Base-by-base conservation (phyloP, 64 coral and sea anemone species). In the Porites lutea region DNA sequence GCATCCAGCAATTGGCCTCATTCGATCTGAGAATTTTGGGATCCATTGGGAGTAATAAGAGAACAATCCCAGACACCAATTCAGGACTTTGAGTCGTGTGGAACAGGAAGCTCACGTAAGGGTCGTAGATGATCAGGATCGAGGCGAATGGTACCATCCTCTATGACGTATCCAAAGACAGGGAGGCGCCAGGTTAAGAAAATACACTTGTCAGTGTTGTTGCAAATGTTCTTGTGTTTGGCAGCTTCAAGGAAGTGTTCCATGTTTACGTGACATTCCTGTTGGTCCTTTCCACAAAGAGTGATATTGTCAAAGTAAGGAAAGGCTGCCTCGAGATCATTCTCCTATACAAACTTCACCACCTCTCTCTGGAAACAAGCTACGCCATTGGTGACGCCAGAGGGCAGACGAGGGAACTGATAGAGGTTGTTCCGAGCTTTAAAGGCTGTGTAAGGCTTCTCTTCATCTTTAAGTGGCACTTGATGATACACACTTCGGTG, bases 171-270 rank as follows among this genome's bases (percentile, higher is more conserved):
- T 62, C 93, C 89, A 49, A 95, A 88, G 45, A 95, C 55, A 8
- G 82, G 60, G n/a, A 95, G 82, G 51, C 88, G 44, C 53, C 52
- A n/a, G 65, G 94, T 95, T 75, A 77, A 95, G 89, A 95, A 95
- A 3, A 37, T 37, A 37, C 27, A 37, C 27, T 37, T 91, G 9
- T 62, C 50, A 62, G 54, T 64, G 61, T 86, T 86, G 20, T 43
- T 2, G 46, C 43, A 50, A 13, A 48, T 20, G 55, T 82, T 82
- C 54, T 77, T 86, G 3, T 14, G 47, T 79, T 89, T 77, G 3
- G 92, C 71, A 76, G 92, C 92, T 52, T 83, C 68, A 59, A 83
- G 79, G 14, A 95, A 95, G 13, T 45, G 48, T 65, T 87, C 49
- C 51, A 95, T 72, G 74, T 87, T 95, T 64, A 22, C 68, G 75